These are phyloP conservation scores for Perizoma flavofasciatum DNA, from an alignment of 2,888 invertebrate species.

Conservation along the genomic window DNA sequence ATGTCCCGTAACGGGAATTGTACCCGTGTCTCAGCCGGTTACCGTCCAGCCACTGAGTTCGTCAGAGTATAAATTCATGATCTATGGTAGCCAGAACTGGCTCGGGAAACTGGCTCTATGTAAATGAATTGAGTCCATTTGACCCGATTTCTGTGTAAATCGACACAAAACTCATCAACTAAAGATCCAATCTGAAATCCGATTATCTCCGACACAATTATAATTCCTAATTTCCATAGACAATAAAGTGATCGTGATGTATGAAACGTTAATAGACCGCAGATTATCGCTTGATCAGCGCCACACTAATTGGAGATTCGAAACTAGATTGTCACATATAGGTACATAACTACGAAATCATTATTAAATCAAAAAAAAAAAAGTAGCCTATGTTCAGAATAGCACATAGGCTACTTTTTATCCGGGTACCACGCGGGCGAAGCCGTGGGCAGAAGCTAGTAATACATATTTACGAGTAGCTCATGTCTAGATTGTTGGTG, in stretches of 20 bases:
- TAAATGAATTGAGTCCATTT: not conserved
- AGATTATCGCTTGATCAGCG: conserved; percentile 2
- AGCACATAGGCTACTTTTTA: too few species aligned
- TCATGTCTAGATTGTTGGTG: too few species aligned
- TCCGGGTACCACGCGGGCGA: too few species aligned
- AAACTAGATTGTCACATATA: not conserved
- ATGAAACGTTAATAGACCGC: not conserved
- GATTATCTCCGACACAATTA: conserved; percentile 3
- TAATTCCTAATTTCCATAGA: conserved; percentile 8
- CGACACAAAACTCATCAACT: conserved; percentile 3
- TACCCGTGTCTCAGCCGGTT: too few species aligned
- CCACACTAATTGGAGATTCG: conserved; percentile 5
- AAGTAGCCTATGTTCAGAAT: too few species aligned
- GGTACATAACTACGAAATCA: not conserved
- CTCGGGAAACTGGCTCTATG: not conserved
- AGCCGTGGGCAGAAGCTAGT: too few species aligned
- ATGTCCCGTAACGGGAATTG: too few species aligned
- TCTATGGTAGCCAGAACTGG: too few species aligned
- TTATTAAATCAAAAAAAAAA: too few species aligned
- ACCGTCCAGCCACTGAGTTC: too few species aligned
- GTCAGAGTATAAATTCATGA: too few species aligned
- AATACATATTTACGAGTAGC: too few species aligned
- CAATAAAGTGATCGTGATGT: not conserved
- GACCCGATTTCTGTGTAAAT: not conserved
- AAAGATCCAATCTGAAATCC: conserved; percentile 8